Evolutionary conservation across 2,113 vertebrate genomes (phyloP), one percentile per base, ranked within the genome.

Genomic region (Bungarus multicinctus): DNA sequence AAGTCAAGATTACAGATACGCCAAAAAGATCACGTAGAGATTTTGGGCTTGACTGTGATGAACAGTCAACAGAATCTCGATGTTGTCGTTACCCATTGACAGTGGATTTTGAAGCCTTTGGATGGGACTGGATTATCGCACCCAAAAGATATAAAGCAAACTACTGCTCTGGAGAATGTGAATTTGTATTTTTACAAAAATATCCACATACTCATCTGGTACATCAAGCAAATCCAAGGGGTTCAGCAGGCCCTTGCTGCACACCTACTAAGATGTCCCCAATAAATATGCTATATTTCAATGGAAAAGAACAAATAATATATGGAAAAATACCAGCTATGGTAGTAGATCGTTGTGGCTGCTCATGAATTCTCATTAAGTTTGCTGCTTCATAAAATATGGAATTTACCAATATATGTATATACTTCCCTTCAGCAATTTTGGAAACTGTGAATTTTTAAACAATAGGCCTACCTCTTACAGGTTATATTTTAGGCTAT

Each of bases 101-200:
- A 0, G 99, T 99, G 96, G 99, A 99, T 98, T 99, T 99, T 27
- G 99, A 99, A 97, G 99, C 98, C 91, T 99, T 99, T 1, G 99
- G 99, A 91, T 99, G 98, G 98, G 99, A 99, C 96, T 99, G 99
- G 99, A 99, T 99, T 97, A 99, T 99, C 2, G 99, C 99, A n/a
- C 99, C 99, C 10, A 99, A 99, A 94, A 98, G 99, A 98, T 99
- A 99, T 96, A 99, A 99, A 98, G 99, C 99, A 23, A 99, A 99
- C 95, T 99, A 99, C 88, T 99, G 99, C 98, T 99, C 99, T 0
- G 99, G 99, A 95, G 99, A 99, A 97, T 99, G 99, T 47, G 99
- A 99, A 97, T 99, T 99, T 97, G 99, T 99, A 93, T 98, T 99
- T 97, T 96, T 99, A 98, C 99, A 99, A 97, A 99, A 99, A 96